A percentile compares a stretch with the other conserved stretches of the same genome.
phyloP scores from a whole-genome alignment of 2,888 invertebrate species.

The Drosophila lutescens region DNA sequence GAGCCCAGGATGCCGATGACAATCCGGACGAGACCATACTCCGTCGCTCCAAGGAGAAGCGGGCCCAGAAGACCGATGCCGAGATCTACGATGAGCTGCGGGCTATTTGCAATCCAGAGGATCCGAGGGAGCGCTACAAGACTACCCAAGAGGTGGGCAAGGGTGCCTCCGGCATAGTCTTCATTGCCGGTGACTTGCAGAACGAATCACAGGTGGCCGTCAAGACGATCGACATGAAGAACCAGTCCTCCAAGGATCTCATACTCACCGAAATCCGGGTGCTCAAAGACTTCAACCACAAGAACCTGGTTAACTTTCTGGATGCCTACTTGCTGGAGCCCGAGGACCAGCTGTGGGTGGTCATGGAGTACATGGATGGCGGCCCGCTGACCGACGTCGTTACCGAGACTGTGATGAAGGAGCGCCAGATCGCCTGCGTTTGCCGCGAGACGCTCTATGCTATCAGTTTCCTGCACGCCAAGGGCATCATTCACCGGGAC shows the following conservation, averaged over 20 bases:
- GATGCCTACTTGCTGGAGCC: constrained; percentile 96
- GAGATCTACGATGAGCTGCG: constrained; percentile 90
- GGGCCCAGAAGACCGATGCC: constrained; percentile 83
- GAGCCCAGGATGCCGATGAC: constrained; percentile 83
- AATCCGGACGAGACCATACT: constrained; percentile 83
- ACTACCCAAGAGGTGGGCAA: constrained; percentile 94
- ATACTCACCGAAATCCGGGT: constrained; percentile 97
- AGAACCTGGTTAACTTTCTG: constrained; percentile 97
- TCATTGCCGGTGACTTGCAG: constrained; percentile 92
- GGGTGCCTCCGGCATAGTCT: constrained; percentile 96
- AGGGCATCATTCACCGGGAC: constrained; percentile 96
- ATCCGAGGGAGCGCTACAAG: constrained; percentile 92
- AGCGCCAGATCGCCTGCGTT: constrained; percentile 97
- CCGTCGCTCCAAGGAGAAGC: constrained; percentile 83
- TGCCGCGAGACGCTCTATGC: constrained; percentile 95
- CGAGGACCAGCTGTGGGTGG: constrained; percentile 96
- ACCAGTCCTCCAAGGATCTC: constrained; percentile 97
- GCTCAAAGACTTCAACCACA: constrained; percentile 95
- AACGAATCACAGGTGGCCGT: constrained; percentile 93
- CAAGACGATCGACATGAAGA: constrained; percentile 97
- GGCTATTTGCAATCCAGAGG: constrained; percentile 91
- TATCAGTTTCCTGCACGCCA: constrained; percentile 93
- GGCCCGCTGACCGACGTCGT: constrained; percentile 98
- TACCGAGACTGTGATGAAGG: constrained; percentile 98
- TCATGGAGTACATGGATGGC: constrained; percentile 97